phyloP scores from a whole-genome alignment of 2,113 vertebrate genomes.

The Trinectes maculatus region DNA sequence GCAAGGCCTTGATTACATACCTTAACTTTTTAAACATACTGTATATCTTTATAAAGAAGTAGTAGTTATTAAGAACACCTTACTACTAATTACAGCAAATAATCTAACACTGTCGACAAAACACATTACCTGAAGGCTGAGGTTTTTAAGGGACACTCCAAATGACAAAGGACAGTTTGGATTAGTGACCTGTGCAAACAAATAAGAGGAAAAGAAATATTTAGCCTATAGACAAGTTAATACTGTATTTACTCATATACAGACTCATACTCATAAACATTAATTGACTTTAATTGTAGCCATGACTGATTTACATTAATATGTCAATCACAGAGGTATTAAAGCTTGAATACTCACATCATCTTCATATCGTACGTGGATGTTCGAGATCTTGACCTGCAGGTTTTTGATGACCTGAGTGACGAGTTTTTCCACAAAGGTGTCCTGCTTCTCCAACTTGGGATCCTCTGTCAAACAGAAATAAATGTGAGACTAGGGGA shows the following conservation, averaged over 20 bases:
- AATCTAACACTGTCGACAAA: not conserved
- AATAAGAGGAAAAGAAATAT: conserved; percentile 1
- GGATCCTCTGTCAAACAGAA: conserved; percentile 84
- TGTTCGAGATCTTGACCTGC: conserved; percentile 96
- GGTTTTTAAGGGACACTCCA: conserved; percentile 95
- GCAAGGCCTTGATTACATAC: not conserved
- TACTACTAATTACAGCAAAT: not conserved
- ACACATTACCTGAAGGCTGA: conserved; percentile 93
- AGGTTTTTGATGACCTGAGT: conserved; percentile 99
- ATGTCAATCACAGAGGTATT: not conserved
- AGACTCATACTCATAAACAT: too few relatives aligned
- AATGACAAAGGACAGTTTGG: conserved; percentile 89
- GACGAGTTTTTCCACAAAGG: conserved; percentile 94
- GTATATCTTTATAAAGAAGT: not conserved
- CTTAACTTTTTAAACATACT: not conserved
- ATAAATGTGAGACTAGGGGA: conserved; percentile 1
- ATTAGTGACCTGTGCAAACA: conserved; percentile 89
- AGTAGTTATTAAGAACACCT: not conserved
- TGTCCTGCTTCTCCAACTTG: conserved; percentile 89
- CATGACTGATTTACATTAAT: too few relatives aligned
- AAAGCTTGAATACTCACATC: conserved; percentile 87
- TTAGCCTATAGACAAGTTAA: not conserved
- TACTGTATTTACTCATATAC: not conserved
- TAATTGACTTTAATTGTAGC: too few relatives aligned
- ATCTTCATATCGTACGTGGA: conserved; percentile 97